Base-by-base conservation (phyloP, 2,113 vertebrate genomes). In the Synchiropus splendidus region DNA sequence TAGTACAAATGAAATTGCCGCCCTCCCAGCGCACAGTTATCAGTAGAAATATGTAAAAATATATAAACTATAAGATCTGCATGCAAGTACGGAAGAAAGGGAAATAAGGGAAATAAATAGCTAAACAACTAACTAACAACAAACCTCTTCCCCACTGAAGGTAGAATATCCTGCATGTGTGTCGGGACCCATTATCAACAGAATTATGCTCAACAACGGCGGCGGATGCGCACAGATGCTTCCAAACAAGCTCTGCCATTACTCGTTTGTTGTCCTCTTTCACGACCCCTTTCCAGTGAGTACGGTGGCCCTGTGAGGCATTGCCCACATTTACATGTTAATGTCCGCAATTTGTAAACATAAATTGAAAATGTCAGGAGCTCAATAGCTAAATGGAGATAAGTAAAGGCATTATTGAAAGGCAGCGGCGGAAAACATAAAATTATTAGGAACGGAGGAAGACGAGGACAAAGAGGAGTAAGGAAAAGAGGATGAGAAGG, bases 321-420 rank as follows among this genome's bases (percentile, higher is more conserved):
- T 71, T 59, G 64, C 63, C 63, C 66, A 69, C 78, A 83, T 81
- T 79, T 79, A 76, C 72, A 79, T 83, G 70, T 61, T 81, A 81
- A 83, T 83, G 76, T 79, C 55, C 51, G 70, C 74, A 78, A 81
- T 83, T 83, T 79, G 78, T 78, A 83, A 83, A 79, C 80, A 79
- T 77, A 78, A 83, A 83, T 79, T 79, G 74, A 83, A 83, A 81
- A 75, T 83, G 78, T 83, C 80, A 82, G 74, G 67, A 76, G 76
- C 76, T 83, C 76, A 81, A 83, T 77, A 70, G 76, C 76, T 71
- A 81, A 79, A 81, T 76, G 68, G 75, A 75, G 80, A 80, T 79
- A 76, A 78, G 78, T 78, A 83, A 79, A 81, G 68, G 74, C 70
- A 74, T 79, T 75, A 78, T 67, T 70, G 52, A 72, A 77, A 62